Evolutionary conservation across 2,797 vertebrate genomes (phyloP), one percentile per base, ranked within the genome.

Genomic region (Scarus forsteni): DNA sequence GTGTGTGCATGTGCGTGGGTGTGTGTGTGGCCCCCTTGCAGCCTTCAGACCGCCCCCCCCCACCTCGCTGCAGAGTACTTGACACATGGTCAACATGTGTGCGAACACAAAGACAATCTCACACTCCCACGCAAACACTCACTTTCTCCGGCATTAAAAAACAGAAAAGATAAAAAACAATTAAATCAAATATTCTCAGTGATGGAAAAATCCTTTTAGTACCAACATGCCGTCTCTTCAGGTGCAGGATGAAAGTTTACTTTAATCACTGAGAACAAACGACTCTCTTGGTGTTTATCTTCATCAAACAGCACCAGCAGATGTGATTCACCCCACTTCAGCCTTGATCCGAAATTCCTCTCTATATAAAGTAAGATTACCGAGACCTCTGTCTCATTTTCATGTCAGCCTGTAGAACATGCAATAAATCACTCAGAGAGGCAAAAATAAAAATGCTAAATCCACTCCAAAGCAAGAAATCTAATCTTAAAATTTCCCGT

Each of bases 71-170:
- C 87, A 79, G 75, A 60, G 77, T 56, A 81, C 49, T 81, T 84
- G 65, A 87, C 90, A 92, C 86, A 90, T 86, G 81, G 78, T 83
- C 57, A 52, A 65, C 87, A 91, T 72, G 70, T 90, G 88, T 81
- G 73, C 35, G 12, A 66, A 76, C 69, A 76, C 66, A 74, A 67
- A 79, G 55, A 16, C 52, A 10, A 14, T n/a, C 14, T 18, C 72
- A 67, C 60, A 75, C 53, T 56, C 71, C 55, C 58, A 84, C 73
- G 84, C 66, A 82, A 75, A 81, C 63, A 57, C 59, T 77, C 63
- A 76, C 70, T 84, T 79, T 80, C 64, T 42, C 14, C 0, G 38
- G 56, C 18, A 63, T 40, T 50, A 63, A 39, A 74, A 68, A 69
- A 70, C 52, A 49, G 6, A 75, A 70, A 55, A 49, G 6, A 75